These are phyloP conservation scores for Anastrepha obliqua DNA, from an alignment of 1,140 invertebrate genomes.

Conservation along the genomic window DNA sequence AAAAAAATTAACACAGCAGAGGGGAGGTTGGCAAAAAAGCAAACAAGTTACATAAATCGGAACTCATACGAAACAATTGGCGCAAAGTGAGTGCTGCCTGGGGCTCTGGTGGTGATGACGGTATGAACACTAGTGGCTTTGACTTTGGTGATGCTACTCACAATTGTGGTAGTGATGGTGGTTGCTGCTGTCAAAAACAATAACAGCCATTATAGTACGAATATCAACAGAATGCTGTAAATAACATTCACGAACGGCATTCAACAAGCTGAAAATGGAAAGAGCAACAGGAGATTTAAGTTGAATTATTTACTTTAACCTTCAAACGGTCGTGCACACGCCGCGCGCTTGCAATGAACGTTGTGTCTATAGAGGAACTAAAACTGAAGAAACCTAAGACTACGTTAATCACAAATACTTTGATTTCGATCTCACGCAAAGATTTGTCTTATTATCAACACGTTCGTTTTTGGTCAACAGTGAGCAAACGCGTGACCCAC, in stretches of 20 bases:
- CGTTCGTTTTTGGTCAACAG: no score
- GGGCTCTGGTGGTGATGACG: background rate
- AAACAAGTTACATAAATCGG: constrained; percentile 38
- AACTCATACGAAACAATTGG: background rate
- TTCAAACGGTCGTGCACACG: no score
- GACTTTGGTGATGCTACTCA: background rate
- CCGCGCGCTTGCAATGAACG: no score
- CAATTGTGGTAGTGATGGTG: constrained; percentile 4
- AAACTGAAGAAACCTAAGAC: no score
- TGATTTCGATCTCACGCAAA: no score
- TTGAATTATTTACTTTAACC: background rate
- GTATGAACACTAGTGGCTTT: background rate
- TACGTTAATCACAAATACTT: no score
- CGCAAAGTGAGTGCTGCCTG: background rate
- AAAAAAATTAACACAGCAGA: background rate
- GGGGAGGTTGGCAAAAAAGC: background rate
- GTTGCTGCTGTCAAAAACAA: constrained; percentile 36
- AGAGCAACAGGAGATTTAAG: background rate
- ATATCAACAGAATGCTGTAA: background rate
- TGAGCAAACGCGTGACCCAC: no score
- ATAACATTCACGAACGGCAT: background rate
- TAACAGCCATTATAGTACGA: background rate
- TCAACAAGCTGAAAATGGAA: background rate
- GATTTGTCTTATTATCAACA: no score
- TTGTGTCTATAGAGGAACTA: no score